phyloP scores from a whole-genome alignment of 2,113 vertebrate species.

The Irena cyanogastra region DNA sequence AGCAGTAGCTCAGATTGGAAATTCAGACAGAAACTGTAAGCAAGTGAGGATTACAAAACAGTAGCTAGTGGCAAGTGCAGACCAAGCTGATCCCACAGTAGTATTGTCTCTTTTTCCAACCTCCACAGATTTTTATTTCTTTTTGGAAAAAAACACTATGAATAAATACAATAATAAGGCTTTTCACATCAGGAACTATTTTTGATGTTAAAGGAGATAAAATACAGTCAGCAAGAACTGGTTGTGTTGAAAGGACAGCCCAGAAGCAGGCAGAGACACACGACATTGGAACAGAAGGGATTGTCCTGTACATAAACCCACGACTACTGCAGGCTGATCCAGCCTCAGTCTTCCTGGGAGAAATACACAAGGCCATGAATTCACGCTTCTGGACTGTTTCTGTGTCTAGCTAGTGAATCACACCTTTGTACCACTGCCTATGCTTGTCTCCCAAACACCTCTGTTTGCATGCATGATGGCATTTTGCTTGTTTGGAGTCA shows the following conservation, averaged over 20 bases:
- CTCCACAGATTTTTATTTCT: background rate
- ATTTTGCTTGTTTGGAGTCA: background rate
- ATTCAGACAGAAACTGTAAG: background rate
- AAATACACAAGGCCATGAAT: background rate
- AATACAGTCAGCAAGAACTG: background rate
- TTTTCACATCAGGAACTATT: background rate
- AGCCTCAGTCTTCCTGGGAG: background rate
- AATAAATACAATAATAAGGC: background rate
- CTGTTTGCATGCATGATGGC: fast-evolving
- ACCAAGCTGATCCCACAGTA: background rate
- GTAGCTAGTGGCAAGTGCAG: background rate
- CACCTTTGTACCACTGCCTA: background rate
- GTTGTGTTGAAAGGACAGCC: background rate
- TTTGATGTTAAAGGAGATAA: background rate
- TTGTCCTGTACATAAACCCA: background rate
- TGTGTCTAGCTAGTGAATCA: background rate
- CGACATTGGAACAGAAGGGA: fast-evolving
- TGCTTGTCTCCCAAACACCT: background rate
- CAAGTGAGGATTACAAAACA: background rate
- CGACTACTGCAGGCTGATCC: fast-evolving
- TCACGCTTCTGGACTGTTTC: background rate
- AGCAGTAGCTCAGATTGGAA: background rate
- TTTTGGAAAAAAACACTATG: background rate
- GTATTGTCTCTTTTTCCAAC: background rate
- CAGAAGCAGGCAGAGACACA: background rate